Percentiles rank a stretch among this genome's conserved stretches.
phyloP scores from a whole-genome alignment of 2,888 invertebrate species.

The Ellobium chinense region DNA sequence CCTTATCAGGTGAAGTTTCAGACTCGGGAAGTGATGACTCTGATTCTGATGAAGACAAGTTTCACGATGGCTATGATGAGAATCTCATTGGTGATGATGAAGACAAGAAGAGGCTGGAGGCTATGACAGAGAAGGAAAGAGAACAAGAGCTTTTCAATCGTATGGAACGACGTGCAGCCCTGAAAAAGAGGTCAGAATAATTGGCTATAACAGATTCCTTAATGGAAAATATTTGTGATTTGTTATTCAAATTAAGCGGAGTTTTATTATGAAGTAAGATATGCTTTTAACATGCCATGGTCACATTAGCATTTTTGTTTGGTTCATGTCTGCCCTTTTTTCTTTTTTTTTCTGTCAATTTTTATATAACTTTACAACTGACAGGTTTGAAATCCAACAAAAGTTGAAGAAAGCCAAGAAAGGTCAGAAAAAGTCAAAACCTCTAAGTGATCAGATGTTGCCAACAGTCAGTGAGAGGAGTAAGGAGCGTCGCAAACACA shows the following conservation, averaged over 20 bases:
- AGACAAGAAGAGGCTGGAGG: conserved; percentile 92
- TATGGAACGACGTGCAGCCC: conserved; percentile 94
- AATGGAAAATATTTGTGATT: too few species aligned
- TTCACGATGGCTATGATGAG: conserved; percentile 97
- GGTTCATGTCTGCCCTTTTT: not conserved
- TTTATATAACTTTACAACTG: conserved; percentile 12
- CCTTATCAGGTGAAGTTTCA: conserved; percentile 87
- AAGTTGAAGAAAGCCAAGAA: conserved; percentile 92
- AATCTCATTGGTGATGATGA: conserved; percentile 98
- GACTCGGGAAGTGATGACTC: conserved; percentile 79
- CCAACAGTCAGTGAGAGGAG: conserved; percentile 80
- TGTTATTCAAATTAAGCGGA: too few species aligned
- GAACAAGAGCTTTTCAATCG: conserved; percentile 98
- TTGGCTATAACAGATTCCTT: too few species aligned
- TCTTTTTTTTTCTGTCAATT: not conserved
- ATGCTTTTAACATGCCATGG: not conserved
- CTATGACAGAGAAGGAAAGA: conserved; percentile 97
- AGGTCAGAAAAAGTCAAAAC: conserved; percentile 80
- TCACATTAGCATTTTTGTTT: not conserved
- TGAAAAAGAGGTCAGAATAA: conserved; percentile 87
- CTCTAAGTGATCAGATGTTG: conserved; percentile 25
- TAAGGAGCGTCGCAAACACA: conserved; percentile 92
- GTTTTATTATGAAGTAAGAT: too few species aligned
- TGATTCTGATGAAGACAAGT: conserved; percentile 84
- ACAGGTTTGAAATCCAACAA: conserved; percentile 95